Evolutionary conservation across 2,113 vertebrate genomes (phyloP).

Genomic region (human): GRCh38 chr4:173050001-173050500

Average conservation of each 20-base stretch:
- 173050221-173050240: neutral
- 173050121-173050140: neutral
- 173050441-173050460: neutral
- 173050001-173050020: neutral
- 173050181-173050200: neutral
- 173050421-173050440: neutral
- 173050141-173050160: neutral
- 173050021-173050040: neutral
- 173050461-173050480: neutral
- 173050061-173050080: neutral
- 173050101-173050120: neutral
- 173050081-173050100: constrained; percentile 10
- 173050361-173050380: neutral
- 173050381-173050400: neutral
- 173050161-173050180: neutral
- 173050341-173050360: neutral
- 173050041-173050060: neutral
- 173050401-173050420: neutral
- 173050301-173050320: neutral
- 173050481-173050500: neutral
- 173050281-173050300: neutral
- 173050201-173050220: neutral
- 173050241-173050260: neutral
- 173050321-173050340: constrained; percentile 15
- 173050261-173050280: neutral